Evolutionary conservation across 1,140 invertebrate species (phyloP).

Genomic region (Ylistrum balloti): DNA sequence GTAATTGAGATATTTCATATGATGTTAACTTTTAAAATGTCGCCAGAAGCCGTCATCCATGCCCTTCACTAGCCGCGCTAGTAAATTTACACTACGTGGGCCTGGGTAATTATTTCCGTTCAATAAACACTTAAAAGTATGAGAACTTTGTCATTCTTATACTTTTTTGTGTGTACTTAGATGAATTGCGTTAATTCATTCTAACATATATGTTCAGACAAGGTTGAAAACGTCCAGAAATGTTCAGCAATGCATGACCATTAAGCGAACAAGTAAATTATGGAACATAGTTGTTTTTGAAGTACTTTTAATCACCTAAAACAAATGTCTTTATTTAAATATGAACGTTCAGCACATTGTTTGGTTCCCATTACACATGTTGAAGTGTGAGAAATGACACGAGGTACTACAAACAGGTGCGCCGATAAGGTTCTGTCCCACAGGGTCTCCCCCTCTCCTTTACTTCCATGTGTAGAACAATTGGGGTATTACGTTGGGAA

Average conservation of each 20-base stretch:
- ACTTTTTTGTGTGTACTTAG: not conserved
- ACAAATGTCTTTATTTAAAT: not conserved
- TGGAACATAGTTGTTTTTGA: not conserved
- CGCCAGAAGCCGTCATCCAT: slow-evolving; percentile 12
- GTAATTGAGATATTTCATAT: slow-evolving; percentile 24
- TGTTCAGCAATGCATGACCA: no score
- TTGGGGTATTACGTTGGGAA: not conserved
- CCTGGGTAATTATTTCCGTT: slow-evolving; percentile 24
- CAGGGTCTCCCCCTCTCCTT: not conserved
- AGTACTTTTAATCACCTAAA: no score
- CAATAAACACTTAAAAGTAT: not conserved
- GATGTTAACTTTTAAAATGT: not conserved
- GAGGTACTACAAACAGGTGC: not conserved
- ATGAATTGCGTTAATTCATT: not conserved
- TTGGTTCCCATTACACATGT: not conserved
- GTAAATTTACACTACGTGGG: not conserved
- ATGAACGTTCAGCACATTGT: not conserved
- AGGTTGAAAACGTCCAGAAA: not conserved
- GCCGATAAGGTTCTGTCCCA: not conserved
- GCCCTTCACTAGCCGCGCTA: not conserved
- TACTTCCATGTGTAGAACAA: not conserved
- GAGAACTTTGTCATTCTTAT: not conserved
- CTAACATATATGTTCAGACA: not conserved
- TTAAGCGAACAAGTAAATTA: not conserved
- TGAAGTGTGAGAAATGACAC: not conserved